Evolutionary conservation across 2,113 vertebrate genomes (phyloP).

Genomic region (Poeciliopsis retropinna): DNA sequence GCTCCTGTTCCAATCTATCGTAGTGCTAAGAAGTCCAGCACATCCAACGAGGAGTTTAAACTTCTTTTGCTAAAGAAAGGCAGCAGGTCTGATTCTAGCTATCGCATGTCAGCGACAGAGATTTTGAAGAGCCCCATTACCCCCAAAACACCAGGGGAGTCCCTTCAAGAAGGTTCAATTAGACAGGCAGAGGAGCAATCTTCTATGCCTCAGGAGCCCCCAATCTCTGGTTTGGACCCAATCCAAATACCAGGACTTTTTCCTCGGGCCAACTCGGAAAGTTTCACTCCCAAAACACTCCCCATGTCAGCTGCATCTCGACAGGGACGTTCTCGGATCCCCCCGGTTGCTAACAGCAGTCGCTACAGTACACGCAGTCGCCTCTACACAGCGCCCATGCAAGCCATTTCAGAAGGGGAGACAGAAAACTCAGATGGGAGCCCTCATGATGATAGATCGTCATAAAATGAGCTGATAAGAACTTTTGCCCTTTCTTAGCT

Average conservation of each 20-base stretch:
- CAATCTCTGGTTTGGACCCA: conserved; percentile 65
- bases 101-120: conserved; percentile 97
- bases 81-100: conserved; percentile 94
- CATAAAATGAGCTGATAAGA: conserved; percentile 79
- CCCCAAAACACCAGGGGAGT: conserved; percentile 89
- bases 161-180: conserved; percentile 46
- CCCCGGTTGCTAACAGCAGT: conserved; percentile 95
- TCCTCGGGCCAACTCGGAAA: conserved; percentile 88
- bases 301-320: conserved; percentile 88
- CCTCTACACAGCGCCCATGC: conserved; percentile 97
- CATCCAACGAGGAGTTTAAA: conserved; percentile 98
- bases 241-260: conserved; percentile 79
- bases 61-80: conserved; percentile 95
- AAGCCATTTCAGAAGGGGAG: conserved; percentile 98
- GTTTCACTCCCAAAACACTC: conserved; percentile 90
- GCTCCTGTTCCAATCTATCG: conserved; percentile 95
- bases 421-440: conserved; percentile 97
- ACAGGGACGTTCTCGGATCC: conserved; percentile 92
- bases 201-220: conserved; percentile 59
- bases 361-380: conserved; percentile 95
- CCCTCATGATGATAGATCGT: conserved; percentile 96
- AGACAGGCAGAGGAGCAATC: conserved; percentile 82
- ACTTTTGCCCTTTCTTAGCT: conserved; percentile 40
- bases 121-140: conserved; percentile 97
- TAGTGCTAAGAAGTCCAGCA: conserved; percentile 96